phyloP scores from a whole-genome alignment of 1,140 invertebrate genomes.

The Panonychus citri region DNA sequence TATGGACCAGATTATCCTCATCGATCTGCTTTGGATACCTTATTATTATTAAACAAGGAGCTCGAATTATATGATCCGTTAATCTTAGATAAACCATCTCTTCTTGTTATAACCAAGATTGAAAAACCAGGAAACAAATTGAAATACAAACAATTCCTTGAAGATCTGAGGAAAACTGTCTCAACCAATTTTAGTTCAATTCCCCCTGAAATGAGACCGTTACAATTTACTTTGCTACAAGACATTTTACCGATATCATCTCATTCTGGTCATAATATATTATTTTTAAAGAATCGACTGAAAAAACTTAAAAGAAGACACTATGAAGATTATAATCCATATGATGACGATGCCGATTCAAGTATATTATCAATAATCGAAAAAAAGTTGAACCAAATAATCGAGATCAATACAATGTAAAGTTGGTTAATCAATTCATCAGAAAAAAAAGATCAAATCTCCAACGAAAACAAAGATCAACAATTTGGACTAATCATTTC shows the following conservation, averaged over 20 bases:
- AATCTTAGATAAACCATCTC: slow-evolving; percentile 53
- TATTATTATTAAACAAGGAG: slow-evolving; percentile 73
- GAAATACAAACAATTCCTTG: neutral
- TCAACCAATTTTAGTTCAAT: neutral
- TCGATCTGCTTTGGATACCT: slow-evolving; percentile 34
- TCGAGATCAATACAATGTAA: too few relatives aligned
- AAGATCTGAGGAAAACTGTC: neutral
- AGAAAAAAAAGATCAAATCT: too few relatives aligned
- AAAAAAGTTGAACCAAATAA: too few relatives aligned
- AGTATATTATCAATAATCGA: too few relatives aligned
- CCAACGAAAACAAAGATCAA: too few relatives aligned
- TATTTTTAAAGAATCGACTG: neutral
- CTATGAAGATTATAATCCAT: too few relatives aligned
- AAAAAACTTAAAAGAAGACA: neutral
- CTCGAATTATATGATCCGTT: slow-evolving; percentile 72
- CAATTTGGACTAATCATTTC: too few relatives aligned
- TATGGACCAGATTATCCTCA: slow-evolving; percentile 30
- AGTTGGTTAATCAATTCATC: too few relatives aligned
- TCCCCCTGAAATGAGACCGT: neutral
- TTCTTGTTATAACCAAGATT: slow-evolving; percentile 78
- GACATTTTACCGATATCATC: neutral
- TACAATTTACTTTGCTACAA: neutral
- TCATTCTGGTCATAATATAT: neutral
- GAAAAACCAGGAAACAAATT: slow-evolving; percentile 27
- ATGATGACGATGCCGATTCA: too few relatives aligned